Percentiles rank a stretch among this genome's conserved stretches.
Evolutionary conservation across 2,888 invertebrate genomes (phyloP).

Genomic region (Epistrophe grossulariae): DNA sequence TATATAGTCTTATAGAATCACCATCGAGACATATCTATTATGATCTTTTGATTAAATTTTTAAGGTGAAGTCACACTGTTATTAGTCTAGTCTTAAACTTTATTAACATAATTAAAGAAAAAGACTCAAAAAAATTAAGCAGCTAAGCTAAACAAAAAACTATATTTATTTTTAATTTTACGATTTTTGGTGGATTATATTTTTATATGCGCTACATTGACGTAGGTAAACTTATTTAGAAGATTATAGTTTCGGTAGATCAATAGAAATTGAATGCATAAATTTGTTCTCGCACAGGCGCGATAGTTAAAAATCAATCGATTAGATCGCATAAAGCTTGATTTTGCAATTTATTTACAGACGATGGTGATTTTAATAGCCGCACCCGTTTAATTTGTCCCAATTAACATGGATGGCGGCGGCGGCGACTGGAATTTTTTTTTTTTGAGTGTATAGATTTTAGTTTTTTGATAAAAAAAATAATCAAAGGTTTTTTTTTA

Average conservation of each 20-base stretch:
- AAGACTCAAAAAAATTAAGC: not conserved
- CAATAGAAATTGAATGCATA: slow-evolving; percentile 41
- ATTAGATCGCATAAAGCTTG: slow-evolving; percentile 33
- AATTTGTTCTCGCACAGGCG: not conserved
- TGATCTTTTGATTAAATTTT: slow-evolving; percentile 7
- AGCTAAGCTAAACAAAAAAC: slow-evolving; percentile 12
- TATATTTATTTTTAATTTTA: slow-evolving; percentile 16
- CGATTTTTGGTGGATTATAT: slow-evolving; percentile 28
- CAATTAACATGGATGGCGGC: slow-evolving; percentile 36
- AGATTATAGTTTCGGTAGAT: slow-evolving; percentile 40
- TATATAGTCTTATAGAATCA: not conserved
- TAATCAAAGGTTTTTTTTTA: not conserved
- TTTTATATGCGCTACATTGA: slow-evolving; percentile 27
- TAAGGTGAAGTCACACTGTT: slow-evolving; percentile 19
- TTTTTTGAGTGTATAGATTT: slow-evolving; percentile 18
- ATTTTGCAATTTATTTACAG: slow-evolving; percentile 36
- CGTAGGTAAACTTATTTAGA: not conserved
- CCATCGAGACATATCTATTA: not conserved
- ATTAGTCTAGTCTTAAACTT: not conserved
- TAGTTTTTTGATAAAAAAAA: not conserved
- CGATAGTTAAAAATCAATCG: slow-evolving; percentile 18
- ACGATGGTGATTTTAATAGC: slow-evolving; percentile 15
- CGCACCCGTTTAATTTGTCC: not conserved
- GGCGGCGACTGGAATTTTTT: slow-evolving; percentile 33
- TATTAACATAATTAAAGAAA: slow-evolving; percentile 20